Evolutionary conservation across 2,797 vertebrate genomes (phyloP).

Genomic region (Pogonophryne albipinna): DNA sequence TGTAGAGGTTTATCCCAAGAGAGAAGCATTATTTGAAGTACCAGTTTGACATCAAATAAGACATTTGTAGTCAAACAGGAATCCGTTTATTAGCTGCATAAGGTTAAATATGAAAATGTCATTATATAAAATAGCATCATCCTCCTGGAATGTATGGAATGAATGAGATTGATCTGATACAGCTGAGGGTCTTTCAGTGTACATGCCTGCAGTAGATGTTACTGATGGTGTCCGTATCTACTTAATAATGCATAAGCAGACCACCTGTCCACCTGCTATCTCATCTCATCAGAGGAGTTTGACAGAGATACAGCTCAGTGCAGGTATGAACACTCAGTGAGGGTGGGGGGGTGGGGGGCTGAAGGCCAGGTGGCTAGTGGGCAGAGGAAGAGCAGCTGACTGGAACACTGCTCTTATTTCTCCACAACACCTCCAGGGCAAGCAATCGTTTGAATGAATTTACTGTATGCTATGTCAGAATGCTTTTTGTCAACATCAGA

Average conservation of each 20-base stretch:
- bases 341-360: not conserved
- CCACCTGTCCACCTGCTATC: conserved; percentile 75
- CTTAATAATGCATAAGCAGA: conserved; percentile 76
- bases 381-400: not conserved
- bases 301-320: conserved; percentile 12
- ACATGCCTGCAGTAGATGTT: conserved; percentile 4
- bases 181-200: not conserved
- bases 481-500: not conserved
- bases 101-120: not conserved
- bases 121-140: not conserved
- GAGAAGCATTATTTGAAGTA: not conserved
- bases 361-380: not conserved
- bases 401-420: not conserved
- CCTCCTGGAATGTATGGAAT: not conserved
- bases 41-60: too few relatives aligned
- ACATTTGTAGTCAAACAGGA: not conserved
- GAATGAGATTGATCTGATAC: not conserved
- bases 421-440: not conserved
- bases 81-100: not conserved
- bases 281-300: conserved; percentile 37
- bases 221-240: not conserved
- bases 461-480: too few relatives aligned
- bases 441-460: not conserved
- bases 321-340: conserved; percentile 19
- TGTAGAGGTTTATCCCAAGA: not conserved